A percentile compares a stretch with the other conserved stretches of the same genome.
These are phyloP conservation scores for Campylomormyrus tamandua DNA, from an alignment of 2,113 vertebrate genomes.

Conservation along the genomic window DNA sequence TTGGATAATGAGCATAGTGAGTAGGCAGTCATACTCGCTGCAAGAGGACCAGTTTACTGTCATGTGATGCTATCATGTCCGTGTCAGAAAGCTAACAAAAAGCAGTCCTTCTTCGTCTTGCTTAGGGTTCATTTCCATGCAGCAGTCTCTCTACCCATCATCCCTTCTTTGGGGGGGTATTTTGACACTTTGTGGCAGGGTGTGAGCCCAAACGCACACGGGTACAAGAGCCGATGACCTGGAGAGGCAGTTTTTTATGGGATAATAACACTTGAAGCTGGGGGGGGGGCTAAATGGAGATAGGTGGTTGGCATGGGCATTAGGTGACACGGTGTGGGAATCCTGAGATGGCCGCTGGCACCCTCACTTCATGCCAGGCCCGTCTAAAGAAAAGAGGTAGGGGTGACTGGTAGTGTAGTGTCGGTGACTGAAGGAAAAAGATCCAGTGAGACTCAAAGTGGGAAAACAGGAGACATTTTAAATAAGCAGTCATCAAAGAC, in stretches of 20 bases:
- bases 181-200: not conserved
- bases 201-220: not conserved
- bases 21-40: not conserved
- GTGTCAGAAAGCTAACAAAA: not conserved
- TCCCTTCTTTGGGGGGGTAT: not conserved
- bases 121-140: not conserved
- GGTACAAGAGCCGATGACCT: not conserved
- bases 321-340: not conserved
- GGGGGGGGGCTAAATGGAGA: not conserved
- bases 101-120: not conserved
- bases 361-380: not conserved
- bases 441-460: not conserved
- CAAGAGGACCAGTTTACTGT: not conserved
- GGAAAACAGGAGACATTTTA: not conserved
- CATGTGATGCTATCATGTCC: not conserved
- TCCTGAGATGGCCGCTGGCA: not conserved
- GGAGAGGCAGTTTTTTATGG: not conserved
- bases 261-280: not conserved
- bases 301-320: not conserved
- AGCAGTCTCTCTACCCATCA: not conserved
- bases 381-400: not conserved
- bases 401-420: not conserved
- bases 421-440: not conserved
- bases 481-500: not conserved
- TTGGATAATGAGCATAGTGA: not conserved